Conservation (phyloP, 2,113 vertebrate species). For the Scalopus aquaticus region DNA sequence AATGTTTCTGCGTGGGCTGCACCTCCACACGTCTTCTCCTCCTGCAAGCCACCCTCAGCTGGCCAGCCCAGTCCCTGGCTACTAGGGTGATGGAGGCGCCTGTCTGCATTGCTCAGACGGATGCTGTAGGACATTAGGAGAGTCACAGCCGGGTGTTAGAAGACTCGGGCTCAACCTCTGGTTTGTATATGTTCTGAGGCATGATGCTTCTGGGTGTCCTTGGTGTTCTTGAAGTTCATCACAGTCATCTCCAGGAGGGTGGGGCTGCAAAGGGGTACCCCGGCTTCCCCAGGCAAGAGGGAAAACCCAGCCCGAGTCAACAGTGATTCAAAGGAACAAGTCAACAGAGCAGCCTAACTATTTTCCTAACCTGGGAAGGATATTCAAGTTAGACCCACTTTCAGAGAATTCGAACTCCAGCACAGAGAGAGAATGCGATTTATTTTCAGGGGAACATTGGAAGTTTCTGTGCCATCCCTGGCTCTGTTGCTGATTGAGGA, state of each 20-base stretch:
- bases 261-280: neutral
- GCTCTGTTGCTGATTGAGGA: slow-evolving; percentile 78
- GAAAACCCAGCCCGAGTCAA: neutral
- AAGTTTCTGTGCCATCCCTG: slow-evolving; percentile 78
- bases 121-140: too few species aligned
- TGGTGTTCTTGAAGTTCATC: neutral
- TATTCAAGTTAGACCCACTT: slow-evolving; percentile 86
- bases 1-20: neutral
- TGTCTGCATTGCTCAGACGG: neutral
- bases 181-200: neutral
- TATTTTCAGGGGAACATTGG: slow-evolving; percentile 76
- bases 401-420: slow-evolving; percentile 78
- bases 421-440: slow-evolving; percentile 55
- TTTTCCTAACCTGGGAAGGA: slow-evolving; percentile 86
- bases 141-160: neutral
- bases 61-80: too few species aligned
- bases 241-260: fast-evolving
- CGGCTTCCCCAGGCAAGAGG: too few species aligned
- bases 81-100: too few species aligned
- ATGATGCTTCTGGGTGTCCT: neutral
- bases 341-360: slow-evolving; percentile 87
- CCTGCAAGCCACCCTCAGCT: neutral
- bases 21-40: neutral
- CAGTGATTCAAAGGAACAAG: slow-evolving; percentile 84
- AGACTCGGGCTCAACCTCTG: neutral